A percentile compares a stretch with the other conserved stretches of the same genome.
Evolutionary conservation across 1,140 invertebrate genomes (phyloP).

Genomic region (Contarinia nasturtii): DNA sequence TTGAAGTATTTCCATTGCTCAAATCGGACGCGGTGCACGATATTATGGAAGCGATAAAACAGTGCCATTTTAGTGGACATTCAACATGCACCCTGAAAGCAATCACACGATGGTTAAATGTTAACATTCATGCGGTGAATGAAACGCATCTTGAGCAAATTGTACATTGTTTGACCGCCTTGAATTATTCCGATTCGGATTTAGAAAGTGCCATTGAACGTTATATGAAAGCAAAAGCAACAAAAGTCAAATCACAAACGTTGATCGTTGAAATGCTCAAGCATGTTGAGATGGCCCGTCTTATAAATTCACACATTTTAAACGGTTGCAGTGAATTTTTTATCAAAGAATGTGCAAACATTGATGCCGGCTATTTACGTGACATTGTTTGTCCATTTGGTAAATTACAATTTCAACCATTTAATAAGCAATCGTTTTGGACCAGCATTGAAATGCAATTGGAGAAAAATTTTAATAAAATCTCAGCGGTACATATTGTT

Average conservation of each 20-base stretch:
- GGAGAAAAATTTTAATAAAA: conserved; percentile 34
- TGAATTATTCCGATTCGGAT: conserved; percentile 31
- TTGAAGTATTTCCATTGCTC: conserved; percentile 35
- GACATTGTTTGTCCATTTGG: conserved; percentile 41
- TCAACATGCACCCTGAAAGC: conserved; percentile 26
- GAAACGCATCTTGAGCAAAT: conserved; percentile 38
- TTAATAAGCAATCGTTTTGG: conserved; percentile 39
- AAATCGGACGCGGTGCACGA: conserved; percentile 30
- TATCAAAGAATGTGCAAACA: conserved; percentile 24
- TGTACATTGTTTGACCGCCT: conserved; percentile 30
- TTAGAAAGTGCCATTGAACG: conserved; percentile 37
- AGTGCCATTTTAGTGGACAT: conserved; percentile 13
- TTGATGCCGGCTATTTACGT: conserved; percentile 33
- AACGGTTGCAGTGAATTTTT: conserved; percentile 37
- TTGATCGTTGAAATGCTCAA: conserved; percentile 39
- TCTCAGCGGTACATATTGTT: conserved; percentile 34
- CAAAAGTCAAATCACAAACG: conserved; percentile 28
- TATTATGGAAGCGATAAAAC: conserved; percentile 28
- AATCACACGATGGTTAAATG: conserved; percentile 35
- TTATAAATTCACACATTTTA: conserved; percentile 35
- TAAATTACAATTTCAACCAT: conserved; percentile 35
- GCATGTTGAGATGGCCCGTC: conserved; percentile 36
- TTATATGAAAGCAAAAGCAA: conserved; percentile 33
- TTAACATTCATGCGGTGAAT: conserved; percentile 36
- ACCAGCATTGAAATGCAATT: conserved; percentile 32